Evolutionary conservation across 2,113 vertebrate species (phyloP), one percentile per base, ranked within the genome.

Genomic region (Spheniscus mendiculus): DNA sequence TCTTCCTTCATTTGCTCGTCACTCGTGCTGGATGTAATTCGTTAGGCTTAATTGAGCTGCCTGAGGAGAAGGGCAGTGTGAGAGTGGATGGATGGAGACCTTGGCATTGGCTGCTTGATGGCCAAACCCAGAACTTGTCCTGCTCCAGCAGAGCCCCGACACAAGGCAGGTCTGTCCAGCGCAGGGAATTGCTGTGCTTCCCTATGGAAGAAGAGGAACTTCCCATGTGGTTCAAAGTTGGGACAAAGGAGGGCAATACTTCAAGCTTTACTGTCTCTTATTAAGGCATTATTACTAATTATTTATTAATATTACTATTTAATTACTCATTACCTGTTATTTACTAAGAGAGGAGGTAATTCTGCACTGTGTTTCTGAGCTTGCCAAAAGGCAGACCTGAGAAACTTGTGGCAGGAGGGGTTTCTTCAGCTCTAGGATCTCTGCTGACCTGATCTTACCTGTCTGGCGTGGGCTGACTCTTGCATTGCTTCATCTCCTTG

Each of bases 21-120:
- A 76, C 84, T 94, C n/a, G 30, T 71, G 84, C 73, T 94, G 70
- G 36, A 30, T 93, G 40, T 67, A 77, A 94, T 89, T 92, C 4
- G 3, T 96, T 96, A 91, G 89, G 77, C 63, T 84, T 94, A 92
- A 93, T 42, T 83, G 73, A 89, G 69, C 91, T 95, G 45, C 89
- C 42, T 3, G 6, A 80, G 50, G 30, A 93, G 83, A 84, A 70
- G 26, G 38, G 16, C 1, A 5, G 34, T 53, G 27, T 0, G 3
- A 44, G 26, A 87, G n/a, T 2, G 6, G 63, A 53, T 80, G 50
- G 74, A 92, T 63, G 67, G 50, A 89, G 59, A 73, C 63, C 25
- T 93, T 10, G 2, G 47, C 63, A 66, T 49, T 1, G 0, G 56
- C 47, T 71, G 15, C 65, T 90, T 21, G 32, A 13, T 30, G 50